A percentile compares a stretch with the other conserved stretches of the same genome.
These are phyloP conservation scores for Apocheima hispidaria DNA, from an alignment of 2,888 invertebrate genomes.

Conservation along the genomic window DNA sequence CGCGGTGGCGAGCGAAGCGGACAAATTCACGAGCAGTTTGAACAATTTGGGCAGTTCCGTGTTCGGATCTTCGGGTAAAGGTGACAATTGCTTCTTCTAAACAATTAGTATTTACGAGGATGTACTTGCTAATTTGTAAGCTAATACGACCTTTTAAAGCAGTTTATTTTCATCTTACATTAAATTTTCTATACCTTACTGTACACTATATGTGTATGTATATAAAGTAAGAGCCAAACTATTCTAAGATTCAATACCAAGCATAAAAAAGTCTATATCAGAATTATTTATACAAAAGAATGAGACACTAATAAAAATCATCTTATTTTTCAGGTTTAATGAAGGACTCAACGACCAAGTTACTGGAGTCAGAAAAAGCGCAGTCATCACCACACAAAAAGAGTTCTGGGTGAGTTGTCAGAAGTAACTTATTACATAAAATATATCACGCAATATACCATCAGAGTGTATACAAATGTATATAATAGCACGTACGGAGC, in stretches of 20 bases:
- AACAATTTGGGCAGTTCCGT: constrained; percentile 80
- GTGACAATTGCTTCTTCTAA: constrained; percentile 46
- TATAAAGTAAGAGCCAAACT: not conserved
- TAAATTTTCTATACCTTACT: no score
- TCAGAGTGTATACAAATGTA: constrained; percentile 52
- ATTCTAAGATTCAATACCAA: no score
- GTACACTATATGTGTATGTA: not conserved
- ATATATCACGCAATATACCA: constrained; percentile 6
- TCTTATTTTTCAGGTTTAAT: constrained; percentile 66
- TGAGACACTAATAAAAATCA: not conserved
- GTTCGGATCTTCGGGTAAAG: constrained; percentile 81
- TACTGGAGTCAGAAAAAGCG: constrained; percentile 79
- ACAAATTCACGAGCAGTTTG: constrained; percentile 76
- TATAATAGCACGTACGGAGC: constrained; percentile 64
- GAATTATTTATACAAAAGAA: no score
- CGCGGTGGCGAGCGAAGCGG: constrained; percentile 67
- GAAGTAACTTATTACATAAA: not conserved
- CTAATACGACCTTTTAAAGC: no score
- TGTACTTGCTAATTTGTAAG: no score
- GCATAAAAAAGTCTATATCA: no score
- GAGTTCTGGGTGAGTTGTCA: constrained; percentile 74
- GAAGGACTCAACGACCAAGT: constrained; percentile 79
- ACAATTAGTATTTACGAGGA: not conserved
- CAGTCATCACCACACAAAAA: constrained; percentile 80
- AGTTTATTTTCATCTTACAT: no score